These are phyloP conservation scores for Drosophila tristis DNA, from an alignment of 1,140 invertebrate species.

Conservation along the genomic window DNA sequence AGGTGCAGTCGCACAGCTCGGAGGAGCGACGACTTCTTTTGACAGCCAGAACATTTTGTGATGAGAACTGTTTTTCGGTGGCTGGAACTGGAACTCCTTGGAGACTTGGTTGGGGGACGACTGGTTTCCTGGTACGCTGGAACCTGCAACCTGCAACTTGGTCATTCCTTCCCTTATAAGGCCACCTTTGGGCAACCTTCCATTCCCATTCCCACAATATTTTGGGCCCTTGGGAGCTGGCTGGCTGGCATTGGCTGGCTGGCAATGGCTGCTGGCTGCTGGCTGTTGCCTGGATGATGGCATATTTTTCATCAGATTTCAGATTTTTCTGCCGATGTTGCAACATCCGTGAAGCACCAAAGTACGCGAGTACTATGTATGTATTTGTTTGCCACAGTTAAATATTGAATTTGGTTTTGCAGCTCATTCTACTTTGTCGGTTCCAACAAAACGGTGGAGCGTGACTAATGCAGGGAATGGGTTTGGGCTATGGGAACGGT, in stretches of 20 bases:
- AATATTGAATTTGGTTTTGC: too few species aligned
- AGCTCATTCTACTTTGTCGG: too few species aligned
- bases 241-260: neutral
- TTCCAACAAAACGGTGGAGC: slow-evolving; percentile 1
- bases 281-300: neutral
- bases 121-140: neutral
- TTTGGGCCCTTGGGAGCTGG: slow-evolving; percentile 19
- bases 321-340: too few species aligned
- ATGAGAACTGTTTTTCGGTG: slow-evolving; percentile 28
- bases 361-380: too few species aligned
- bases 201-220: slow-evolving; percentile 29
- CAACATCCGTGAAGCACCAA: too few species aligned
- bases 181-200: slow-evolving; percentile 4
- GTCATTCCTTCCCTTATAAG: slow-evolving; percentile 16
- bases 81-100: neutral
- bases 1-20: slow-evolving; percentile 21
- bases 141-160: neutral
- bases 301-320: too few species aligned
- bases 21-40: too few species aligned
- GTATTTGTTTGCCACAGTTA: too few species aligned
- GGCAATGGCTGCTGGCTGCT: neutral
- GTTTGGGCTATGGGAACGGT: too few species aligned
- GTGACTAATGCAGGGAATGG: slow-evolving; percentile 4
- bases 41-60: slow-evolving; percentile 13
- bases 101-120: too few species aligned